A percentile compares a stretch with the other conserved stretches of the same genome.
phyloP scores from a whole-genome alignment of 2,113 vertebrate species.

The Zosterops japonicus region DNA sequence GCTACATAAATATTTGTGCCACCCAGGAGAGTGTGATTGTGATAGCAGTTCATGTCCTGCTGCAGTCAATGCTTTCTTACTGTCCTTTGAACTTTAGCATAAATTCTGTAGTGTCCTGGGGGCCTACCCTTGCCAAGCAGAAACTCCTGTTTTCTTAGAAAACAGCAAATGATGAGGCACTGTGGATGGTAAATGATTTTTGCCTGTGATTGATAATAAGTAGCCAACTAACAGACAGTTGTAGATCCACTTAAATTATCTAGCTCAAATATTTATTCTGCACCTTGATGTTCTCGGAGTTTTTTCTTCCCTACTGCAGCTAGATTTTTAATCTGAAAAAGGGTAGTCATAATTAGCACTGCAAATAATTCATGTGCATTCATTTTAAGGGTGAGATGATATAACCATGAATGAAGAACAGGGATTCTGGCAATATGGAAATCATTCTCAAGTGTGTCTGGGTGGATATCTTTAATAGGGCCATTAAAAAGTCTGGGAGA shows the following conservation, averaged over 20 bases:
- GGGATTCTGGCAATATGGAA: not conserved
- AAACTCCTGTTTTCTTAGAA: slow-evolving; percentile 58
- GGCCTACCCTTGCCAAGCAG: not conserved
- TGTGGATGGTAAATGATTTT: not conserved
- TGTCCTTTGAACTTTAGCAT: slow-evolving; percentile 66
- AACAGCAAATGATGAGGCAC: slow-evolving; percentile 23
- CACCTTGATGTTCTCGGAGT: not conserved
- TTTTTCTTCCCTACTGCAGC: not conserved
- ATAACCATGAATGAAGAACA: not conserved
- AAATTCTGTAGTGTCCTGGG: slow-evolving; percentile 20
- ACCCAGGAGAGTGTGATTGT: slow-evolving; percentile 31
- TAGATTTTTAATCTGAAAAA: not conserved
- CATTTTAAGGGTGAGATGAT: not conserved
- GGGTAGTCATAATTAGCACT: not conserved
- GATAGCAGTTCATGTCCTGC: slow-evolving; percentile 37
- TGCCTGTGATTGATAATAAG: not conserved
- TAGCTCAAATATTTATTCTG: not conserved
- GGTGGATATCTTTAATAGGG: not conserved
- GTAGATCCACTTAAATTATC: not conserved
- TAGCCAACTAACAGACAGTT: not conserved
- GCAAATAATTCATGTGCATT: not conserved
- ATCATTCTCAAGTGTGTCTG: not conserved
- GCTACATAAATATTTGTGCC: slow-evolving; percentile 65
- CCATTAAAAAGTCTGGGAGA: not conserved
- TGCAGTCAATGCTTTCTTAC: slow-evolving; percentile 42